A percentile compares a stretch with the other conserved stretches of the same genome.
These are phyloP conservation scores for Parus major DNA, from an alignment of 2,113 vertebrate genomes.

Conservation along the genomic window DNA sequence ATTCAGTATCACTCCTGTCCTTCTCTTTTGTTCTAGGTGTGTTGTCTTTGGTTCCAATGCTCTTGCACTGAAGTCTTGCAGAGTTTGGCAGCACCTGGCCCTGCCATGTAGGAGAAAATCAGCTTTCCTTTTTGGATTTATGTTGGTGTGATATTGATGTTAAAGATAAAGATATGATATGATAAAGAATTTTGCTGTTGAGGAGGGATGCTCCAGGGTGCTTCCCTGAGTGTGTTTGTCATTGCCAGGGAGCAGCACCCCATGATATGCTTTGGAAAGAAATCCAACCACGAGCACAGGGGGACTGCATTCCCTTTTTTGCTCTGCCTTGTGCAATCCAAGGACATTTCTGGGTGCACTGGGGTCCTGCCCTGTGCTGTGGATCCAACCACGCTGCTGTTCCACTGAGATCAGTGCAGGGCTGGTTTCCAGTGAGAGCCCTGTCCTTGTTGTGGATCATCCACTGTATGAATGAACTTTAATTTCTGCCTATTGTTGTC, in stretches of 20 bases:
- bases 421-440: neutral
- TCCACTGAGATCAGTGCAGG: neutral
- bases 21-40: neutral
- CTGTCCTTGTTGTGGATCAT: neutral
- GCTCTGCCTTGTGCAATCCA: neutral
- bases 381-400: neutral
- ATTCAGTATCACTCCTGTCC: neutral
- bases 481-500: constrained; percentile 35
- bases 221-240: neutral
- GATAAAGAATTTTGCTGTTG: neutral
- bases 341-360: accelerated
- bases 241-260: neutral
- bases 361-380: accelerated
- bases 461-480: neutral
- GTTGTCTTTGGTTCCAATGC: neutral
- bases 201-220: neutral
- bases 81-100: neutral
- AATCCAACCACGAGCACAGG: accelerated
- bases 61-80: neutral
- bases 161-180: no score
- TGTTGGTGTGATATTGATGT: neutral
- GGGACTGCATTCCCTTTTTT: neutral
- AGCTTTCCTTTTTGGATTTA: neutral
- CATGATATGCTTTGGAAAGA: neutral
- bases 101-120: neutral